phyloP scores from a whole-genome alignment of 2,113 vertebrate species.

The Nansenia antarctica region DNA sequence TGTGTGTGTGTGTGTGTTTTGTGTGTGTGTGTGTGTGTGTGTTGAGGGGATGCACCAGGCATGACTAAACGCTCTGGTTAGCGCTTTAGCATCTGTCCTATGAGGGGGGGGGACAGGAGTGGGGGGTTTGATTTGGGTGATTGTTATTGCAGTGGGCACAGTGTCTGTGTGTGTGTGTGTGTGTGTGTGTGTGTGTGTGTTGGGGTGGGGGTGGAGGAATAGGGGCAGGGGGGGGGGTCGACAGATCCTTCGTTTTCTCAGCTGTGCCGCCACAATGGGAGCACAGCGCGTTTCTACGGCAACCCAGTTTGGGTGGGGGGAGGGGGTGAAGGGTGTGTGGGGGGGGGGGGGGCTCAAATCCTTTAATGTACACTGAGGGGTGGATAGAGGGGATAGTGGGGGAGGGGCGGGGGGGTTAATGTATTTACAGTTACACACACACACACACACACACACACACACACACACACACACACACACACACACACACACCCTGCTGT shows the following conservation, averaged over 20 bases:
- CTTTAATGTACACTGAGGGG: not conserved
- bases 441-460: conserved; percentile 39
- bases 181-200: conserved; percentile 23
- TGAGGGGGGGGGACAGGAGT: conserved; percentile 14
- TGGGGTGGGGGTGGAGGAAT: no score
- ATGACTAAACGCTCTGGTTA: conserved; percentile 25
- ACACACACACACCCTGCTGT: conserved; percentile 46
- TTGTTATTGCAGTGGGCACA: conserved; percentile 32
- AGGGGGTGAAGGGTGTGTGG: not conserved
- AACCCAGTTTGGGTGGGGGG: conserved; percentile 20
- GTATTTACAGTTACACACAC: conserved; percentile 58
- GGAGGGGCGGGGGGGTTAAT: conserved; percentile 49
- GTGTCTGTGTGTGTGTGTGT: conserved; percentile 21
- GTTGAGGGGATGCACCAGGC: not conserved
- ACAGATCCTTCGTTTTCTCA: conserved; percentile 59
- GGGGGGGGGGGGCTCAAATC: conserved; percentile 1
- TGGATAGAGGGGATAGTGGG: conserved; percentile 44
- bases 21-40: no score
- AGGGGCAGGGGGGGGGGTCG: conserved; percentile 26
- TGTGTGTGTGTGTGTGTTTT: no score
- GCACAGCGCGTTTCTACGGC: conserved; percentile 40
- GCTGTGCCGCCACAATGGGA: conserved; percentile 41
- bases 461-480: no score
- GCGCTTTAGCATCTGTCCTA: conserved; percentile 23
- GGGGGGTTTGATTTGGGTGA: conserved; percentile 31